Conservation (phyloP, 2,113 vertebrate genomes). For the Lota lota region DNA sequence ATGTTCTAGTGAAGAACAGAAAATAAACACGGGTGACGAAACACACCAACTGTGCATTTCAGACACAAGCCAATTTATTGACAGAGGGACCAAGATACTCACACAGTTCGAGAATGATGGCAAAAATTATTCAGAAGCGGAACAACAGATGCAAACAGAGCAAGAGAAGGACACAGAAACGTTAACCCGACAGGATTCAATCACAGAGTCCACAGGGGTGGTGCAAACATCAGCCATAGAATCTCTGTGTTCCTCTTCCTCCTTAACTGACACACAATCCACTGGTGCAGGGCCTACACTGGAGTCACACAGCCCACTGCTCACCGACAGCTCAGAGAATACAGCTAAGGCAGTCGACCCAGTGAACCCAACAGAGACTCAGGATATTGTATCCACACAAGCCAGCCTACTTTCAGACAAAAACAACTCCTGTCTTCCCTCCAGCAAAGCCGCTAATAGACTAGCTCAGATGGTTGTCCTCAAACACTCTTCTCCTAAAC, state of each 20-base stretch:
- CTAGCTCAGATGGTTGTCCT: constrained; percentile 76
- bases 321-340: constrained; percentile 46
- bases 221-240: constrained; percentile 39
- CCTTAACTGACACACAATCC: constrained; percentile 24
- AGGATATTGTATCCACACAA: constrained; percentile 55
- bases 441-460: constrained; percentile 67
- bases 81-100: constrained; percentile 22
- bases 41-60: constrained; percentile 20
- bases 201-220: constrained; percentile 30
- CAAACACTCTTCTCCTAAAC: constrained; percentile 76
- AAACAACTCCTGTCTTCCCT: constrained; percentile 61
- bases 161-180: constrained; percentile 26
- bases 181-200: constrained; percentile 33
- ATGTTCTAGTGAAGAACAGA: constrained; percentile 36
- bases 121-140: constrained; percentile 29
- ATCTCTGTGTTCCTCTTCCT: constrained; percentile 43
- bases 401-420: constrained; percentile 58
- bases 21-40: constrained; percentile 33
- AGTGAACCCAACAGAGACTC: constrained; percentile 47
- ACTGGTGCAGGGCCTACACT: constrained; percentile 29
- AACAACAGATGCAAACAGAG: constrained; percentile 34
- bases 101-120: constrained; percentile 35
- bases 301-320: constrained; percentile 36
- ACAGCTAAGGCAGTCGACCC: constrained; percentile 25
- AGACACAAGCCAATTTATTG: constrained; percentile 22